Evolutionary conservation across 2,113 vertebrate genomes (phyloP).

Genomic region (Psettodes erumei): DNA sequence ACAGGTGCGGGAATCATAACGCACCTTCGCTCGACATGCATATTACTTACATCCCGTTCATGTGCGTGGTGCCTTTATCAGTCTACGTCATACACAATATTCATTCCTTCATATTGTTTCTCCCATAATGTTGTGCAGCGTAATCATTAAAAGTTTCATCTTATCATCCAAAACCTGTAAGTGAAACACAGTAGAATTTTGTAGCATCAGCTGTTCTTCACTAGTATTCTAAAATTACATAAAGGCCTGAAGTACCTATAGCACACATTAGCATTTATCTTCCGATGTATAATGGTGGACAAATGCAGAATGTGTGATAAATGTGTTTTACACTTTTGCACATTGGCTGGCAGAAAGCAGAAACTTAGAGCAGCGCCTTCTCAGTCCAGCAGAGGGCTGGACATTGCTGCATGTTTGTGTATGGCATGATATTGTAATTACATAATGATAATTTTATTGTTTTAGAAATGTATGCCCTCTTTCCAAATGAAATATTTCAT

Average conservation of each 20-base stretch:
- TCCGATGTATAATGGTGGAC: not conserved
- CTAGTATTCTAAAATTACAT: not conserved
- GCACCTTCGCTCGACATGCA: not conserved
- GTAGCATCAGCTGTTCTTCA: not conserved
- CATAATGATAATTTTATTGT: not conserved
- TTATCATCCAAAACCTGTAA: conserved; percentile 6
- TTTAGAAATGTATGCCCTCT: not conserved
- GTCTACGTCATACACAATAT: not conserved
- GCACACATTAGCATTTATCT: not conserved
- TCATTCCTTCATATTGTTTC: not conserved
- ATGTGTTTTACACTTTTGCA: conserved; percentile 11
- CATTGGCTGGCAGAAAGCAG: not conserved
- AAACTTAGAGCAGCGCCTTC: not conserved
- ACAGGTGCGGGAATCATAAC: conserved; percentile 14
- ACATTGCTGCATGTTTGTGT: not conserved
- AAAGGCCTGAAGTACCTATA: too few relatives aligned
- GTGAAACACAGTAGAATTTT: not conserved
- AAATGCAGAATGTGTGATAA: not conserved
- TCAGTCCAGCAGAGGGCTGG: conserved; percentile 49
- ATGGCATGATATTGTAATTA: not conserved
- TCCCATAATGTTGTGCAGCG: too few relatives aligned
- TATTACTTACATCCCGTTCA: not conserved
- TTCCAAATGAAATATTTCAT: not conserved
- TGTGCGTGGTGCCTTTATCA: not conserved
- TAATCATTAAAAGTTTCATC: conserved; percentile 44